Evolutionary conservation across 2,113 vertebrate genomes (phyloP).

Genomic region (Cichladusa arquata): DNA sequence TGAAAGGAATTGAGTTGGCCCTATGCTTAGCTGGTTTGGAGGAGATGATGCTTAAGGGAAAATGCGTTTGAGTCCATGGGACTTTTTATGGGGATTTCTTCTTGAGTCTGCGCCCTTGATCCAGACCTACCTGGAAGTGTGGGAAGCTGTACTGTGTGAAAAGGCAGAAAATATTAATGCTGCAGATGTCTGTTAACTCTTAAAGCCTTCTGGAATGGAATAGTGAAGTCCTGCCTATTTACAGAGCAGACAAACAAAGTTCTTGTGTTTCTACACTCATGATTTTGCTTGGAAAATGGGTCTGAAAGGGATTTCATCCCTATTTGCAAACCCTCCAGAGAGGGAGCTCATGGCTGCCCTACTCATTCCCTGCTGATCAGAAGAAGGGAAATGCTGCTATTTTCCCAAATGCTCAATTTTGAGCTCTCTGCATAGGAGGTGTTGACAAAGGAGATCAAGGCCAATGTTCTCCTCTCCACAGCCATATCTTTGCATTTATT

Average conservation of each 20-base stretch:
- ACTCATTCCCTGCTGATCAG: neutral
- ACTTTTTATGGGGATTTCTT: neutral
- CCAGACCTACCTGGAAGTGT: neutral
- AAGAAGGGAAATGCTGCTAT: neutral
- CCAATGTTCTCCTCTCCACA: neutral
- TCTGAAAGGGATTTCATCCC: neutral
- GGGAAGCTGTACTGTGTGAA: neutral
- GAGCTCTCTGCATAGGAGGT: fast-evolving
- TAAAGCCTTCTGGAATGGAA: neutral
- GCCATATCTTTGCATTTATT: neutral
- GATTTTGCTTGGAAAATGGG: neutral
- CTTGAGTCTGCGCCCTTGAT: neutral
- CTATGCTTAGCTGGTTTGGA: neutral
- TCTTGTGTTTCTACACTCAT: neutral
- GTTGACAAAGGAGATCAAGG: neutral
- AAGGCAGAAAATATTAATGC: neutral
- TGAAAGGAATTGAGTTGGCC: neutral
- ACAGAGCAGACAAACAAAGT: neutral
- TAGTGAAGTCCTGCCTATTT: neutral
- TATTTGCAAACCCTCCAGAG: neutral
- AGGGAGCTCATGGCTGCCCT: neutral
- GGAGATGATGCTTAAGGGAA: neutral
- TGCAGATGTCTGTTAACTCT: neutral
- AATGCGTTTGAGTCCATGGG: neutral
- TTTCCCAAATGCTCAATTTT: neutral